phyloP scores from a whole-genome alignment of 2,797 vertebrate genomes.

The Hydrolagus colliei region DNA sequence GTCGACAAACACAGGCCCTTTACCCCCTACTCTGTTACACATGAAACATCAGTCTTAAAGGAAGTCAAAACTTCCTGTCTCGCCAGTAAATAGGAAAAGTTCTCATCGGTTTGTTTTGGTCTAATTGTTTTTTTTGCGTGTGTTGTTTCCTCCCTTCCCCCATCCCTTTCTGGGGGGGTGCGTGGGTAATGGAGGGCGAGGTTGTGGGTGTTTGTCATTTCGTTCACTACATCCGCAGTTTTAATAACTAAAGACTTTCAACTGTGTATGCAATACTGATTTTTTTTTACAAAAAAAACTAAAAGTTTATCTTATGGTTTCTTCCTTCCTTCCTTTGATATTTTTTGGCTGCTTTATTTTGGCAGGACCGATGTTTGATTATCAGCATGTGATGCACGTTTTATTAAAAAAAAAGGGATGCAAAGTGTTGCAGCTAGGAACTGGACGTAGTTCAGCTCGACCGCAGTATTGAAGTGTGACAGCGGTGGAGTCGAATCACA shows the following conservation, averaged over 20 bases:
- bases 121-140: slow-evolving; percentile 34
- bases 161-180: too few species aligned
- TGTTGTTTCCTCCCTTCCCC: too few species aligned
- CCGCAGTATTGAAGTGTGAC: not conserved
- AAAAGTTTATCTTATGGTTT: not conserved
- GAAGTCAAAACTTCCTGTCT: slow-evolving; percentile 43
- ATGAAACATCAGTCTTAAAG: slow-evolving; percentile 58
- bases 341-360: too few species aligned
- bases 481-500: not conserved
- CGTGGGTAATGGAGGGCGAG: too few species aligned
- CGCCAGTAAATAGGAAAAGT: slow-evolving; percentile 45
- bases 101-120: slow-evolving; percentile 45
- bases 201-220: too few species aligned
- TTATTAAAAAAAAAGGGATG: not conserved
- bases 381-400: not conserved
- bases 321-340: not conserved
- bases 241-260: not conserved
- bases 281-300: not conserved
- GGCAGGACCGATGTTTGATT: not conserved
- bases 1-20: slow-evolving; percentile 40
- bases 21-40: slow-evolving; percentile 51
- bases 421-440: not conserved
- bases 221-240: not conserved
- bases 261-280: not conserved
- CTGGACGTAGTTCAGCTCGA: not conserved